These are phyloP conservation scores for Diglossa cyanea DNA, from an alignment of 2,797 vertebrate genomes.

Conservation along the genomic window DNA sequence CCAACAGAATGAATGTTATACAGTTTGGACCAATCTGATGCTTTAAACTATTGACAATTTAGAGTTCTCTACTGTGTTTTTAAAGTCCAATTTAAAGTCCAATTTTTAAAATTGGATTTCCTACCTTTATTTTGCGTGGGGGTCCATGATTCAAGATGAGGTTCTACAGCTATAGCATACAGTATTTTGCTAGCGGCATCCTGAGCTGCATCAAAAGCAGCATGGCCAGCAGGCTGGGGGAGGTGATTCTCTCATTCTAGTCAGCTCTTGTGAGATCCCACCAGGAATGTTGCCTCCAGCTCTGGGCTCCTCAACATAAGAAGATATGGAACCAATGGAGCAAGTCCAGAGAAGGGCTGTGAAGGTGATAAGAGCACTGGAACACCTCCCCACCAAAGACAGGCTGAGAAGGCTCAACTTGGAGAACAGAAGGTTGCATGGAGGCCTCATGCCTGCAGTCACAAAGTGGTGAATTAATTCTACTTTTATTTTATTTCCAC, in stretches of 20 bases:
- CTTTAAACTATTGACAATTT: not conserved
- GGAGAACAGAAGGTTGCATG: not conserved
- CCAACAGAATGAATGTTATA: not conserved
- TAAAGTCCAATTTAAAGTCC: not conserved
- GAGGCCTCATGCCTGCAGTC: accelerated
- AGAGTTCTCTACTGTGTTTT: not conserved
- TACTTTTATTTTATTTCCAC: not conserved
- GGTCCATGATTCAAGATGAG: not conserved
- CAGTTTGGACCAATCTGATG: not conserved
- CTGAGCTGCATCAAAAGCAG: not conserved
- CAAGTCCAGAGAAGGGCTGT: not conserved
- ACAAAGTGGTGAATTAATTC: not conserved
- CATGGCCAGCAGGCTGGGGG: not conserved
- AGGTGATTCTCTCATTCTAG: not conserved
- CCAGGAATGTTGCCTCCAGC: not conserved
- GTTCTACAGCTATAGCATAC: not conserved
- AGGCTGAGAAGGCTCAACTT: not conserved
- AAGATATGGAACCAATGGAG: not conserved
- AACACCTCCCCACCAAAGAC: not conserved
- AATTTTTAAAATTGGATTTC: not conserved
- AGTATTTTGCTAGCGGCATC: not conserved
- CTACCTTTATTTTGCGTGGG: not conserved
- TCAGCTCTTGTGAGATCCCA: too few relatives aligned
- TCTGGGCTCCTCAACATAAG: not conserved
- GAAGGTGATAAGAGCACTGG: not conserved